Base-by-base conservation (phyloP, 1,140 invertebrate species). In the Heliconius hermathena region DNA sequence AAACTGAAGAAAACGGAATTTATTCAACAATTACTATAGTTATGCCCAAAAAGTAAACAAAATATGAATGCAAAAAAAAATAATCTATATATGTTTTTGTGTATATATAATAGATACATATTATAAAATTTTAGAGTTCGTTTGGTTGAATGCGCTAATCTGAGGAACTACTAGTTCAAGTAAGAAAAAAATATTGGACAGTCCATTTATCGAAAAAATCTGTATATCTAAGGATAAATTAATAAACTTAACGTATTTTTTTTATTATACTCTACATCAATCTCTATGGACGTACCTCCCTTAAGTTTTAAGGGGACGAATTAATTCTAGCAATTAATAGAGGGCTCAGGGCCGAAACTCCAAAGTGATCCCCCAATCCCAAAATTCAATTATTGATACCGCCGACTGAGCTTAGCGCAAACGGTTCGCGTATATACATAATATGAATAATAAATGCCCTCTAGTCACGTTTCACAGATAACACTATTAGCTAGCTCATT, bases 281-380 rank as follows among this genome's bases (percentile, higher is more conserved):
- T 29, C 9, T 66, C 60, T 66, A 66, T 66, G 60, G 26, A 46
- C 78, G 77, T 36, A 3, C 73, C 54, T 75, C 74, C 87, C 82
- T 85, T 81, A 82, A 80, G 71, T 80, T 66, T 82, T 72, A 82
- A 90, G 84, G 85, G 89, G 87, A 88, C 84, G 87, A 90, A 91
- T 90, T 92, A 90, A 92, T 91, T 88, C 87, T 78, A 84, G 89
- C 89, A 92, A 91, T 91, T 92, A 91, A 92, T 90, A 83, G 81
- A 88, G 83, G 87, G 88, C 81, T 90, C 84, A 87, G 84, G 82
- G 78, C 60, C 77, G 79, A 81, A 81, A 76, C 82, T 81, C 76
- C 78, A 60, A 78, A 80, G 81, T 82, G 83, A 87, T 83, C 84
- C 87, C 86, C 87, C 84, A 78, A 82, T 81, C 77, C 82, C 76